Evolutionary conservation across 2,113 vertebrate species (phyloP).

Genomic region (Bathybates hornii): DNA sequence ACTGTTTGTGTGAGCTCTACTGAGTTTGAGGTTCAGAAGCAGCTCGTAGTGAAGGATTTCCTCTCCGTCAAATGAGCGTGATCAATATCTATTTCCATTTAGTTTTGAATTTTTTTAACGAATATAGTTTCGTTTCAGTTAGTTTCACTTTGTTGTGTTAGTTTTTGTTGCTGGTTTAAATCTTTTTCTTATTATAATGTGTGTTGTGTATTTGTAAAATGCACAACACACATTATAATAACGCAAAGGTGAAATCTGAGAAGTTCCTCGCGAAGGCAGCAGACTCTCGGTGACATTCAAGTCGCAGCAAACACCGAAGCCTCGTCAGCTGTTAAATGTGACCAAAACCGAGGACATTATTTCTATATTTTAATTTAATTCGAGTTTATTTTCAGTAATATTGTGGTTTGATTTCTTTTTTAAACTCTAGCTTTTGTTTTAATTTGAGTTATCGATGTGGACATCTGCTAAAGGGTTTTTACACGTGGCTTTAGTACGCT

Average conservation of each 20-base stretch:
- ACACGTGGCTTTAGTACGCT: rapidly evolving
- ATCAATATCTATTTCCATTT: neutral
- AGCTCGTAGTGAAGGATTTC: neutral
- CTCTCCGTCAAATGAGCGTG: neutral
- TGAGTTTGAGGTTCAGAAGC: neutral
- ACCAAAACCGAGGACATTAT: neutral
- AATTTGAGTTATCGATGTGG: neutral
- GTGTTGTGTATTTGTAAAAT: neutral
- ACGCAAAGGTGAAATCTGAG: neutral
- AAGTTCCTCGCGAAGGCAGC: neutral
- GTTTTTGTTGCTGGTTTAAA: neutral
- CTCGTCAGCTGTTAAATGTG: neutral
- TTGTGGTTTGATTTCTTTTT: neutral
- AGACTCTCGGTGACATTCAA: neutral
- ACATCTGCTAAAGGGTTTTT: neutral
- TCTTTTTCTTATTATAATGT: rapidly evolving
- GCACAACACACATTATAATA: rapidly evolving
- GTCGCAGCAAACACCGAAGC: neutral
- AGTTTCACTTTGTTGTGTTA: neutral
- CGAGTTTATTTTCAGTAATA: neutral
- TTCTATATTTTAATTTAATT: neutral
- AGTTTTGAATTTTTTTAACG: neutral
- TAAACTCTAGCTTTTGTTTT: neutral
- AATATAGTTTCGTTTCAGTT: neutral
- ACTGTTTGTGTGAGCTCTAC: neutral